Evolutionary conservation across 2,113 vertebrate species (phyloP), one percentile per base, ranked within the genome.

Genomic region (Pycnonotus jocosus): DNA sequence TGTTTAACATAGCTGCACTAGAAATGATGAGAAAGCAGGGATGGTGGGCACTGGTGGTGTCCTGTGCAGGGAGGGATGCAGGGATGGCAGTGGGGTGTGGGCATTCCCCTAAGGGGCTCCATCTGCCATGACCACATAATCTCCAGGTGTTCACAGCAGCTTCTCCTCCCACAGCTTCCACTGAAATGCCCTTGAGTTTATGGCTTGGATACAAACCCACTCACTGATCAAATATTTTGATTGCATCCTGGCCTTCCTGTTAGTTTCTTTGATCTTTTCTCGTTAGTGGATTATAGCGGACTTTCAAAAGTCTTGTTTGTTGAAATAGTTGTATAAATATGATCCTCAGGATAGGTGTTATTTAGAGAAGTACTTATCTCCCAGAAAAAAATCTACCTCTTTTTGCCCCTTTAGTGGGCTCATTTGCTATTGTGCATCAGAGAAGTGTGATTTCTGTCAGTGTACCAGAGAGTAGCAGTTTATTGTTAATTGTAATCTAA

Each of bases 201-300:
- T 53, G 82, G 58, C 76, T 86, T 33, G 2, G 87, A 57, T 92
- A 86, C 81, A 74, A 80, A 96, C 81, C 76, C 12, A 19, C 80
- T 95, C 53, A 27, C 51, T 12, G 64, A 88, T 88, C 69, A 94
- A 94, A 83, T 93, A 86, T 88, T 96, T 93, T 86, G 54, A 93
- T 88, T 95, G 42, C 54, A 33, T 73, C 56, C 68, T 81, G 68
- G 62, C 74, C 54, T 97, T 96, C 92, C 90, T 83, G 64, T 83
- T 86, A 35, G 47, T 83, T 83, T 73, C 93, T 97, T 96, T 96
- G 72, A 92, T 96, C 85, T 94, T 88, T 83, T 86, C 28, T 81
- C 1, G 0, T 78, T 68, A 35, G 42, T 57, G 24, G 65, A 69
- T 96, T 91, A 72, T 18, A 85, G 66, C 3, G 4, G 74, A 64